phyloP scores from a whole-genome alignment of 2,797 vertebrate genomes.

The Micropoecilia bifurca region DNA sequence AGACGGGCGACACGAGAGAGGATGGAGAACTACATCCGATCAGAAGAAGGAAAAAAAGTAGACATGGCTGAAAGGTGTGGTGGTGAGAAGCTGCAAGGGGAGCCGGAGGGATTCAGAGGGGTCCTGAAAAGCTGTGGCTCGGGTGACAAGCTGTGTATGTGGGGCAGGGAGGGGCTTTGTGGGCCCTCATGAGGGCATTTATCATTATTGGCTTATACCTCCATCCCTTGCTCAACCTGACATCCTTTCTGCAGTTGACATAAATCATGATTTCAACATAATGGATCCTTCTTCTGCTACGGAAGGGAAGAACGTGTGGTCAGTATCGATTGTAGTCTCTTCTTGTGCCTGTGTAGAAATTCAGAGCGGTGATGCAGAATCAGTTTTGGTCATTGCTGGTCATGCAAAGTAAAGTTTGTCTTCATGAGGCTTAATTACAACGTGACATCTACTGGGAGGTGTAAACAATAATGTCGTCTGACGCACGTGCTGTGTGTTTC shows the following conservation, averaged over 20 bases:
- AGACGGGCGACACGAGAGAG: conserved; percentile 23
- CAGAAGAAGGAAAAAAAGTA: conserved; percentile 5
- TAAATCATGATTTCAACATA: conserved; percentile 84
- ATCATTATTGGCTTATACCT: conserved; percentile 79
- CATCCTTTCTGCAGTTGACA: conserved; percentile 74
- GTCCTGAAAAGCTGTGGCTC: conserved; percentile 41
- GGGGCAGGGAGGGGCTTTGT: conserved; percentile 40
- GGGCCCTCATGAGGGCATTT: conserved; percentile 65
- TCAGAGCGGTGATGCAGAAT: conserved; percentile 62
- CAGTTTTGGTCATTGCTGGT: conserved; percentile 63
- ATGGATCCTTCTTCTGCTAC: conserved; percentile 73
- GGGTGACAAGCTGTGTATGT: conserved; percentile 25
- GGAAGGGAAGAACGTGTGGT: conserved; percentile 62
- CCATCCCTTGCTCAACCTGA: conserved; percentile 75
- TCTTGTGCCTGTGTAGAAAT: conserved; percentile 28
- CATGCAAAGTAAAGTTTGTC: conserved; percentile 46
- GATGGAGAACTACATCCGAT: conserved; percentile 18
- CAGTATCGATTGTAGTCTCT: conserved; percentile 65
- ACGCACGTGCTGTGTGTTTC: too few relatives aligned
- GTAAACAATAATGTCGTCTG: conserved; percentile 19
- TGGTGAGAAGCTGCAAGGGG: conserved; percentile 16
- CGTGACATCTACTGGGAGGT: conserved; percentile 36
- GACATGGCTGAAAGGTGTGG: background rate
- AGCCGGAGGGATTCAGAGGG: background rate
- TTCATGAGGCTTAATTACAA: conserved; percentile 49